A percentile compares a stretch with the other conserved stretches of the same genome.
Conservation (phyloP, 2,113 vertebrate genomes). For the Rhizomys pruinosus region DNA sequence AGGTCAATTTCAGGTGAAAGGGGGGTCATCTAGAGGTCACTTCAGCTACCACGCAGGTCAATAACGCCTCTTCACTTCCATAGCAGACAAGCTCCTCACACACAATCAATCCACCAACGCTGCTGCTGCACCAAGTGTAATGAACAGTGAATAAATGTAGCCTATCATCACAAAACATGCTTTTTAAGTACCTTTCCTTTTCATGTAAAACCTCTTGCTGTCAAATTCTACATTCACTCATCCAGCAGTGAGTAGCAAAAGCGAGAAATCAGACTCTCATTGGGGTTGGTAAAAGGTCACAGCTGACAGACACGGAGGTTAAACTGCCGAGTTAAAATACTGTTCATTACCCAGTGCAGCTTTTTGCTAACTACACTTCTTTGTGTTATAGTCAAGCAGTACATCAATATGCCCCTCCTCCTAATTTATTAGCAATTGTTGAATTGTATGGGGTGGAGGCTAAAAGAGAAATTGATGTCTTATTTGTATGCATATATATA, state of each 20-base stretch:
- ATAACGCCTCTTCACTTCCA: conserved; percentile 92
- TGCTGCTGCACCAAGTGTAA: conserved; percentile 91
- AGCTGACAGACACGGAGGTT: conserved; percentile 98
- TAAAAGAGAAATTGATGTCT: conserved; percentile 89
- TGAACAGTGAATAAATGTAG: conserved; percentile 97
- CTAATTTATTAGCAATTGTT: conserved; percentile 98
- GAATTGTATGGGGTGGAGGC: conserved; percentile 85
- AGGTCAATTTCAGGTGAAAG: conserved; percentile 99
- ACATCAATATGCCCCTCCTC: conserved; percentile 95
- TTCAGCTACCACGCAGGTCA: conserved; percentile 95
- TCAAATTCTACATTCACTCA: conserved; percentile 98
- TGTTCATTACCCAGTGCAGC: conserved; percentile 98
- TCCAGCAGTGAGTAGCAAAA: conserved; percentile 93
- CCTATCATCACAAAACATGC: conserved; percentile 98
- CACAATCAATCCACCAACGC: conserved; percentile 94
- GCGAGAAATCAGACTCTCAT: conserved; percentile 97
- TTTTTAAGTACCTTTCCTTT: conserved; percentile 98
- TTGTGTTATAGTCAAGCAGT: conserved; percentile 96
- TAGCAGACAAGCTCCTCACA: conserved; percentile 90
- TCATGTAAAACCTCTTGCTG: conserved; percentile 99
- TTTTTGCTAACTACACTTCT: conserved; percentile 98
- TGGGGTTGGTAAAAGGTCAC: conserved; percentile 99
- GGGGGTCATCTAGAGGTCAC: conserved; percentile 95
- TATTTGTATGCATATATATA: conserved; percentile 61
- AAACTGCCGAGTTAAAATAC: conserved; percentile 99